These are phyloP conservation scores for Brachyistius frenatus DNA, from an alignment of 2,113 vertebrate species.

Conservation along the genomic window DNA sequence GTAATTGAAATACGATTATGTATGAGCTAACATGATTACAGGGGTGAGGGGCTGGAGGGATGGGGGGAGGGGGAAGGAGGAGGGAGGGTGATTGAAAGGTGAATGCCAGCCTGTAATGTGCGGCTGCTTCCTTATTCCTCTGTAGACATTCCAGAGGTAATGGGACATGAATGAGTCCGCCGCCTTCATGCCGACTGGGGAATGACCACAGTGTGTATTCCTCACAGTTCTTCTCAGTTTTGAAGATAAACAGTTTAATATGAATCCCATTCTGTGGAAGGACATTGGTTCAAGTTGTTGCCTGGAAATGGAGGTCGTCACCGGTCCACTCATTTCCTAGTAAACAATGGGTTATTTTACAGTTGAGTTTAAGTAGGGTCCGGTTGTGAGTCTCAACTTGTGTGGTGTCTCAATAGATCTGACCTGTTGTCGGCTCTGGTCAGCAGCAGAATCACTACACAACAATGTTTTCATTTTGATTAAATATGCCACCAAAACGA, in stretches of 20 bases:
- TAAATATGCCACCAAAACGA: too few species aligned
- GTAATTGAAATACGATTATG: constrained; percentile 86
- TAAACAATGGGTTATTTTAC: neutral
- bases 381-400: too few species aligned
- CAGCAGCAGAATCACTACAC: too few species aligned
- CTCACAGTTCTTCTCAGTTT: constrained; percentile 2
- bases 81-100: constrained; percentile 78
- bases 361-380: too few species aligned
- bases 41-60: constrained; percentile 56
- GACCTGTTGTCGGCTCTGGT: too few species aligned
- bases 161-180: constrained; percentile 75
- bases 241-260: neutral
- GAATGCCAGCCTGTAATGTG: constrained; percentile 80
- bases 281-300: neutral
- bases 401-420: too few species aligned
- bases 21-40: constrained; percentile 85
- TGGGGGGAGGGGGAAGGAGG: constrained; percentile 11
- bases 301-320: neutral
- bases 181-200: constrained; percentile 37
- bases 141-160: constrained; percentile 81
- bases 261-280: neutral
- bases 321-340: neutral
- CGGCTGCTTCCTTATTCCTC: constrained; percentile 66
- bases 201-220: constrained; percentile 25
- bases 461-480: too few species aligned